These are phyloP conservation scores for Gopherus flavomarginatus DNA, from an alignment of 2,113 vertebrate genomes.

Conservation along the genomic window DNA sequence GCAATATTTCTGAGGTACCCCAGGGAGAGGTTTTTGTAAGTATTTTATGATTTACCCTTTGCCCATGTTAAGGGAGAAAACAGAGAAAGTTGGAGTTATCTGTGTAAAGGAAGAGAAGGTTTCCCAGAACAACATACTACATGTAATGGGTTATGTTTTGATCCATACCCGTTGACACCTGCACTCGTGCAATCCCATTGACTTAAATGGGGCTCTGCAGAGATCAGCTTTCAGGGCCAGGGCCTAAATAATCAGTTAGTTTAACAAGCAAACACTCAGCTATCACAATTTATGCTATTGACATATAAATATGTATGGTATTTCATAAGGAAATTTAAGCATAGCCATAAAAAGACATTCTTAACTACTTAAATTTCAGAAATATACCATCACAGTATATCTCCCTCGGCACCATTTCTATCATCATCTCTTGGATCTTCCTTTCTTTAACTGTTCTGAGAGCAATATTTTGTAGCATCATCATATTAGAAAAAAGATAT, in stretches of 20 bases:
- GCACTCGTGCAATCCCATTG: not conserved
- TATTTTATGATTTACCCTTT: not conserved
- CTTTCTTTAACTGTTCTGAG: not conserved
- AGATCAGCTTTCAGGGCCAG: not conserved
- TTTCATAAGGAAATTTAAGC: not conserved
- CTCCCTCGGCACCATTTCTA: not conserved
- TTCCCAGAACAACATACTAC: not conserved
- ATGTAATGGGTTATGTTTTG: not conserved
- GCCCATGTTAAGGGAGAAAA: not conserved
- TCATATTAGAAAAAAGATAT: not conserved
- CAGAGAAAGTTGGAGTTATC: not conserved
- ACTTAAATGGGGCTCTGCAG: not conserved
- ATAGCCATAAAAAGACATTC: not conserved
- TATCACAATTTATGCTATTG: not conserved
- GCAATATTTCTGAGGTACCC: not conserved
- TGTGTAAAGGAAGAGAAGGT: too few species aligned
- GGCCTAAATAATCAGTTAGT: not conserved
- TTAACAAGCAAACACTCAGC: not conserved
- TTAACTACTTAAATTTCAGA: not conserved
- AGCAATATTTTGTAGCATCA: not conserved
- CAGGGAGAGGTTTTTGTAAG: not conserved
- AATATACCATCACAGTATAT: not conserved
- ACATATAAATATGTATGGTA: not conserved
- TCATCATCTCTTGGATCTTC: not conserved
- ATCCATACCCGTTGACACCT: not conserved